Evolutionary conservation across 2,888 invertebrate genomes (phyloP).

Genomic region (Eristalis arbustorum): DNA sequence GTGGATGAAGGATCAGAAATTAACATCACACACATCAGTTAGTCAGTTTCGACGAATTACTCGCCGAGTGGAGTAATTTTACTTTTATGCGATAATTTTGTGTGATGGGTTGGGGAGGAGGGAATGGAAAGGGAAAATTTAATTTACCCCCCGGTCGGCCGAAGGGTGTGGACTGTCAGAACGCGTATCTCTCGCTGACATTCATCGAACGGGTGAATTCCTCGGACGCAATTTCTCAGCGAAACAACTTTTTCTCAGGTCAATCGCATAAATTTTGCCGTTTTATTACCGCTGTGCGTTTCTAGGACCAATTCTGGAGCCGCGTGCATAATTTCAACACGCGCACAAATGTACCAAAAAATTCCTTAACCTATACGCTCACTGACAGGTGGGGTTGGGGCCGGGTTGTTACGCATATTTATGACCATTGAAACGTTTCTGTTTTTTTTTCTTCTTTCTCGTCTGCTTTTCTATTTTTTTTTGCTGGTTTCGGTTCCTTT

Average conservation of each 20-base stretch:
- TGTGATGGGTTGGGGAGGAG: slow-evolving; percentile 4
- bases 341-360: slow-evolving; percentile 66
- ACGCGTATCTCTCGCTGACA: slow-evolving; percentile 50
- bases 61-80: slow-evolving; percentile 36
- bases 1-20: slow-evolving; percentile 35
- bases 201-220: slow-evolving; percentile 59
- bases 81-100: slow-evolving; percentile 40
- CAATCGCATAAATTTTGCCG: slow-evolving; percentile 67
- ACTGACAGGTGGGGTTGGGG: slow-evolving; percentile 30
- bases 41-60: slow-evolving; percentile 39
- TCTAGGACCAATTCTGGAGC: slow-evolving; percentile 71
- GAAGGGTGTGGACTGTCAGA: slow-evolving; percentile 51
- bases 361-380: slow-evolving; percentile 61
- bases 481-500: neutral
- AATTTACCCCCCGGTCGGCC: slow-evolving; percentile 61
- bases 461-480: neutral
- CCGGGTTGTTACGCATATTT: slow-evolving; percentile 62
- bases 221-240: slow-evolving; percentile 40
- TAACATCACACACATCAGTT: slow-evolving; percentile 37
- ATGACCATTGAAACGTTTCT: slow-evolving; percentile 48
- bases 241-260: slow-evolving; percentile 60
- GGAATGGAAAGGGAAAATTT: slow-evolving; percentile 34
- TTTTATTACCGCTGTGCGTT: slow-evolving; percentile 73
- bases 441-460: neutral
- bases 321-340: slow-evolving; percentile 67